These are phyloP conservation scores for Hirtodrosophila duncani DNA, from an alignment of 2,888 invertebrate species.

Conservation along the genomic window DNA sequence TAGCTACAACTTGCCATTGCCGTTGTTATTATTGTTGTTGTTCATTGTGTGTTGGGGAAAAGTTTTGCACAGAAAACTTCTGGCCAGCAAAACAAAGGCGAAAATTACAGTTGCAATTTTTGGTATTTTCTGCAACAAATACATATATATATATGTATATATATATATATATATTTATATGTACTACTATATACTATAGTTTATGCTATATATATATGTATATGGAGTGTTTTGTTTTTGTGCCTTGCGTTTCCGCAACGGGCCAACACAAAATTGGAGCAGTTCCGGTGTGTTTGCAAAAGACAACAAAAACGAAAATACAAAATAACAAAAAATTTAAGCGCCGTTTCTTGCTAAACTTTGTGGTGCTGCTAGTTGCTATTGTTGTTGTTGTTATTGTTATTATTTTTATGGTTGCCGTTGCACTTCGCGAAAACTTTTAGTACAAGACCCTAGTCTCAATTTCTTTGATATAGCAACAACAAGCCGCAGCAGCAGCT, in stretches of 20 bases:
- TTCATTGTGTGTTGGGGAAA: slow-evolving; percentile 29
- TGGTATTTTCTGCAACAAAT: slow-evolving; percentile 34
- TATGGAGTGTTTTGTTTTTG: slow-evolving; percentile 13
- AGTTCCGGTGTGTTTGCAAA: slow-evolving; percentile 61
- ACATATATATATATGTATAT: slow-evolving; percentile 1
- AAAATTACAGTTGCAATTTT: slow-evolving; percentile 61
- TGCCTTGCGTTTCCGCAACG: slow-evolving; percentile 50
- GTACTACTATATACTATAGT: not conserved
- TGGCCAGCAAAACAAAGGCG: slow-evolving; percentile 57
- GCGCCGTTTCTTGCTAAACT: slow-evolving; percentile 31
- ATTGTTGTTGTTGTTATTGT: slow-evolving; percentile 22
- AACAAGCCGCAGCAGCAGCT: slow-evolving; percentile 39
- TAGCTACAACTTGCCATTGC: slow-evolving; percentile 5
- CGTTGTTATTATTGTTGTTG: slow-evolving; percentile 14
- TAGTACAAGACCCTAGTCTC: slow-evolving; percentile 44
- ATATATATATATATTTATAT: slow-evolving; percentile 5
- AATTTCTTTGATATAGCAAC: slow-evolving; percentile 57
- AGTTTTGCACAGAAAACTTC: slow-evolving; percentile 51
- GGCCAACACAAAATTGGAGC: slow-evolving; percentile 58
- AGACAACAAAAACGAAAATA: slow-evolving; percentile 27
- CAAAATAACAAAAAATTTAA: slow-evolving; percentile 2
- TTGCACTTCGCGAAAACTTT: slow-evolving; percentile 56
- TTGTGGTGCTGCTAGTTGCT: too few relatives aligned
- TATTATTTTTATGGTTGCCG: slow-evolving; percentile 26
- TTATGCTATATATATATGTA: slow-evolving; percentile 3